Evolutionary conservation across 2,888 invertebrate genomes (phyloP).

Genomic region (Cotesia congregata): DNA sequence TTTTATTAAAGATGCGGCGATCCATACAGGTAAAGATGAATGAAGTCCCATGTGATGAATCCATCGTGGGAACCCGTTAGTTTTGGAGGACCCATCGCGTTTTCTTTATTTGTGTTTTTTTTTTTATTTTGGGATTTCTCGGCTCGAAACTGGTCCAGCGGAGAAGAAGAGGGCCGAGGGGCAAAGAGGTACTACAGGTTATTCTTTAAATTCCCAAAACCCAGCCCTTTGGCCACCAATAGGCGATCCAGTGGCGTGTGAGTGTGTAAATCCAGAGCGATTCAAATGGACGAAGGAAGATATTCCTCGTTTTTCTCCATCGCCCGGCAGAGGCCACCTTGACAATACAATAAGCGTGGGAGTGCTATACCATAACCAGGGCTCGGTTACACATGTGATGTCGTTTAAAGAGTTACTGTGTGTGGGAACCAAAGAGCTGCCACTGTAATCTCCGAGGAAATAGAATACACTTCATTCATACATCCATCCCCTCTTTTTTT

Average conservation of each 20-base stretch:
- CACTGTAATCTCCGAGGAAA: conserved; percentile 41
- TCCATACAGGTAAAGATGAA: conserved; percentile 40
- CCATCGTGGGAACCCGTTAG: conserved; percentile 60
- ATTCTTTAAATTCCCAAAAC: conserved; percentile 53
- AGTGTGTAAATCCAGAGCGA: conserved; percentile 31
- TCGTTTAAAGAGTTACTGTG: conserved; percentile 57
- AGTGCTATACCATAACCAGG: conserved; percentile 57
- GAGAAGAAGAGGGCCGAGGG: conserved; percentile 34
- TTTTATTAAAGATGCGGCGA: conserved; percentile 37
- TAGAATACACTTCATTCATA: conserved; percentile 47
- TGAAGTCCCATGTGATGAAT: conserved; percentile 35
- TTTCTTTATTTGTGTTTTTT: conserved; percentile 31
- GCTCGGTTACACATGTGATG: conserved; percentile 56
- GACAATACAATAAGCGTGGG: conserved; percentile 65
- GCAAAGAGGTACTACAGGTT: conserved; percentile 40
- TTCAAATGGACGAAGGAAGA: conserved; percentile 25
- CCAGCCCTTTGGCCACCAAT: conserved; percentile 63
- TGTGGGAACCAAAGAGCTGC: conserved; percentile 41
- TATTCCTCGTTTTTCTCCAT: conserved; percentile 41
- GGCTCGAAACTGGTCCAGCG: conserved; percentile 42
- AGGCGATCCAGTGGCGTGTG: conserved; percentile 54
- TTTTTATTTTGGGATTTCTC: conserved; percentile 37
- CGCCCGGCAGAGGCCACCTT: conserved; percentile 52
- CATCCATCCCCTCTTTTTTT: neutral
- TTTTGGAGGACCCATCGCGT: conserved; percentile 34